These are phyloP conservation scores for Forficula auricularia DNA, from an alignment of 1,140 invertebrate genomes.

Conservation along the genomic window DNA sequence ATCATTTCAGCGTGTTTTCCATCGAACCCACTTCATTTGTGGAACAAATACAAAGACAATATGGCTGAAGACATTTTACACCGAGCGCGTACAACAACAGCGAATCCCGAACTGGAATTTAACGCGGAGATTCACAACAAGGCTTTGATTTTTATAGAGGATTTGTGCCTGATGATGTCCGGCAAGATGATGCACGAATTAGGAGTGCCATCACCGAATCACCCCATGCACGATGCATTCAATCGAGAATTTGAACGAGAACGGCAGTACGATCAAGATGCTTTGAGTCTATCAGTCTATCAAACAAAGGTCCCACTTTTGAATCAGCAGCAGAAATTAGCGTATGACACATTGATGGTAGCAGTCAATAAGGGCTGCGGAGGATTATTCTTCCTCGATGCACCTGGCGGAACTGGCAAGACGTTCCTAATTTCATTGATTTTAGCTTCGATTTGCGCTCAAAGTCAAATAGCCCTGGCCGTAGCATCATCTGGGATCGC, in stretches of 20 bases:
- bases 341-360: too few species aligned
- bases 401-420: too few species aligned
- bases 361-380: too few species aligned
- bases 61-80: conserved; percentile 20
- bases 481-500: too few species aligned
- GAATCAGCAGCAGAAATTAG: too few species aligned
- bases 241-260: conserved; percentile 22
- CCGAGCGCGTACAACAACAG: conserved; percentile 8
- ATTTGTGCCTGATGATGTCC: conserved; percentile 20
- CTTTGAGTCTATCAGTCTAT: too few species aligned
- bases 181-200: conserved; percentile 20
- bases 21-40: conserved; percentile 18
- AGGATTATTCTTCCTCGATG: too few species aligned
- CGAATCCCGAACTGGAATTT: conserved; percentile 14
- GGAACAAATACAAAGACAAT: conserved; percentile 21
- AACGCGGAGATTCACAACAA: conserved; percentile 23
- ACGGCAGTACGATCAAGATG: conserved; percentile 24
- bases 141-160: conserved; percentile 23
- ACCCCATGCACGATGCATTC: conserved; percentile 27
- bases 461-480: too few species aligned
- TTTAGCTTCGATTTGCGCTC: too few species aligned
- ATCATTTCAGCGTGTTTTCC: conserved; percentile 20
- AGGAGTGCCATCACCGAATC: conserved; percentile 24
- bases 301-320: too few species aligned
- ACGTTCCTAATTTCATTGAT: too few species aligned